Base-by-base conservation (phyloP, 2,797 vertebrate species). In the Macrochelys suwanniensis region DNA sequence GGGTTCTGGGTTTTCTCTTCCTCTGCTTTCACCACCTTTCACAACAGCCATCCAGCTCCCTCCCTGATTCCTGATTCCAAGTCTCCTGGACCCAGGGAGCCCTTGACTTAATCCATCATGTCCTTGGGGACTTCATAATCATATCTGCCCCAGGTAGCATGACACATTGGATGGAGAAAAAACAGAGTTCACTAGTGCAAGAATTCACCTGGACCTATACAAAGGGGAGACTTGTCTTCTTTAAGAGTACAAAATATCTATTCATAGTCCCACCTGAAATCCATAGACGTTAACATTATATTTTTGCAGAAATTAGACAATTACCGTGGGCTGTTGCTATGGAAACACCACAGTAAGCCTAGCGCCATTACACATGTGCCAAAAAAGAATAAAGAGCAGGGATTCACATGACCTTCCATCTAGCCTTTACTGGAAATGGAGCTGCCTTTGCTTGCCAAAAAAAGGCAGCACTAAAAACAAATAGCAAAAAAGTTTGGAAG, bases 11-110 rank as follows among this genome's bases (percentile, higher is more conserved):
- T 54, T 54, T 54, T 78, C 57, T 76, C 57, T 84, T 74, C 21
- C 79, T 95, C 80, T 90, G 94, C 74, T 74, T 89, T 87, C 89
- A 87, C 51, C 11, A 1, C n/a, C 87, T 76, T 1, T 80, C 90
- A 84, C 28, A 91, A 77, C 87, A 96, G 84, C 89, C 93, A 76
- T 7, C 65, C 59, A 54, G n/a, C 87, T 87, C 57, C 71, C 82
- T 94, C 71, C 8, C 23, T 15, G 11, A 25, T 4, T 45, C 42
- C 71, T 25, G 10, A 25, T 45, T 45, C 37, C 25, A 13, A 76
- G 33, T 37, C 42, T 45, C 42, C 71, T 76, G 12, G 74, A 92
- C 7, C 16, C 88, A 95, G 96, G 92, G 51, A 92, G 7, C 17
- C 11, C 59, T 85, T 84, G 82, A 68, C 57, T 93, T 93, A 56